A percentile compares a stretch with the other conserved stretches of the same genome.
Conservation (phyloP, 92 coral and sea anemone species). For the Actinostola sp. region DNA sequence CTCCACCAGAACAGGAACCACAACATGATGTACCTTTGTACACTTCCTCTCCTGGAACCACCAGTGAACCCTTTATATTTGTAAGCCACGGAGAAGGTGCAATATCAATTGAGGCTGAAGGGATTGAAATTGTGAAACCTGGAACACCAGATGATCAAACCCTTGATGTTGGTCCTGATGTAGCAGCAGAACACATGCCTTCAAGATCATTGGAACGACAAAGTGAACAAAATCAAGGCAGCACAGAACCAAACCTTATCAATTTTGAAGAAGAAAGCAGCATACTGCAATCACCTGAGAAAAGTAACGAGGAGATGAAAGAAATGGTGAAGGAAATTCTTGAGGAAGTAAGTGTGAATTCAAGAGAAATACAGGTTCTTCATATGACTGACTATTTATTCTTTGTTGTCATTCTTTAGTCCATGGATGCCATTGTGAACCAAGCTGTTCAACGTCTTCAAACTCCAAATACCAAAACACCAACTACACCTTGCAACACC, state of each 20-base stretch:
- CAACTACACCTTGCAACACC: background rate
- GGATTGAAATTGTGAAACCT: background rate
- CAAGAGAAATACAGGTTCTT: too few species aligned
- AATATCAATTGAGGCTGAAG: background rate
- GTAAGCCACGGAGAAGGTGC: conserved; percentile 29
- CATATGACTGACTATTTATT: too few species aligned
- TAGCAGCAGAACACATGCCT: too few species aligned
- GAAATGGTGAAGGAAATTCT: conserved; percentile 13
- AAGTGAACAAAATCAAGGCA: background rate
- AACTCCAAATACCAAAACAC: background rate
- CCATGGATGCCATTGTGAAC: conserved; percentile 19
- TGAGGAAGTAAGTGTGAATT: conserved; percentile 17
- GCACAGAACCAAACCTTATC: conserved; percentile 6
- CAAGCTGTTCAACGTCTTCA: conserved; percentile 5
- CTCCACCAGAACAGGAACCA: conserved; percentile 2
- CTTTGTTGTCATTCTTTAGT: conserved; percentile 1
- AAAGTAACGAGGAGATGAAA: background rate
- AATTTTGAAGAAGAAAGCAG: background rate
- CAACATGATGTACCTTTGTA: background rate
- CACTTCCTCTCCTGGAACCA: conserved; percentile 3
- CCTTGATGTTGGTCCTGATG: conserved; percentile 5
- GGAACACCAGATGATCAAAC: background rate
- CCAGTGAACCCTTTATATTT: conserved; percentile 56
- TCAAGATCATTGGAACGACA: background rate
- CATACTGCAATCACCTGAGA: background rate